Evolutionary conservation across 2,797 vertebrate genomes (phyloP), one percentile per base, ranked within the genome.

Genomic region (Lepus oiostolus): DNA sequence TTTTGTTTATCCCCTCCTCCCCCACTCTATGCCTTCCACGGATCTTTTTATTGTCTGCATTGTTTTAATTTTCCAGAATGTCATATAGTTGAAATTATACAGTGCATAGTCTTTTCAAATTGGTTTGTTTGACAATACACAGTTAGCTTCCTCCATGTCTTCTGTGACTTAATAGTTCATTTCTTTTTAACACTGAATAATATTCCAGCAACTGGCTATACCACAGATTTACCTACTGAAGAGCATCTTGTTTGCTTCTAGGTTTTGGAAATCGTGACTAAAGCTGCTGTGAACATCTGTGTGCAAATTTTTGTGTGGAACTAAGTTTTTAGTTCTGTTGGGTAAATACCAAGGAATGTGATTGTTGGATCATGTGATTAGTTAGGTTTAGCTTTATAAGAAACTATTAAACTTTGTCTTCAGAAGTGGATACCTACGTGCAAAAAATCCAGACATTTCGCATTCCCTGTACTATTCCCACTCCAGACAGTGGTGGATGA

Each of bases 91-190:
- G 42, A 22, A 60, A 52, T 87, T 68, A 28, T 50, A 81, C 2
- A 63, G 2, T 84, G 11, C 83, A 9, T 54, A 88, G 22, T 9
- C 22, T 87, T 90, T 91, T 75, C 50, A 94, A 2, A 52, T 63
- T 91, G 24, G 22, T 60, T 79, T 9, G 28, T 54, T 81, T 79
- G 80, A 9, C 91, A 80, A 72, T 95, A 38, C 30, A 24, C 7
- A 75, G 65, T 67, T 77, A 68, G 11, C 50, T 84, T 21, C 42
- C 35, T 47, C 6, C 14, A 0, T 38, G 30, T 71, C 24, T 85
- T 94, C 85, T 68, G 35, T 96, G 87, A 11, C 28, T 75, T 35
- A 28, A 75, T 83, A 89, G n/a, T 54, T 85, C 42, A 63, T 88
- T 93, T 85, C 68, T 83, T 85, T 93, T 76, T 80, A 86, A 21